Evolutionary conservation across 2,113 vertebrate genomes (phyloP).

Genomic region (Callorhinus ursinus): DNA sequence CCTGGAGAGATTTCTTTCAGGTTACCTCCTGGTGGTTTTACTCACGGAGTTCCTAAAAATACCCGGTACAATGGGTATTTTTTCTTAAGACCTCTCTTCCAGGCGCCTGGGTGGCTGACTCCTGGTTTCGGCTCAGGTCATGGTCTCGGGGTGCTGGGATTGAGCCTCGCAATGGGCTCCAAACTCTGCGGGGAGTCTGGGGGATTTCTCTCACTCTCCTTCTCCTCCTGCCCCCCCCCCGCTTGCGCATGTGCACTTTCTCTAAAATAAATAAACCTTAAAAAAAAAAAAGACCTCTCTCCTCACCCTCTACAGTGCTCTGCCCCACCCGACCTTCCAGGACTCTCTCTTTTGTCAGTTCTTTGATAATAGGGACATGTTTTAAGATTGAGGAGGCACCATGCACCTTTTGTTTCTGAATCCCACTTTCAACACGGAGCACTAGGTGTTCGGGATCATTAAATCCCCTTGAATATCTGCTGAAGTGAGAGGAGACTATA

Average conservation of each 20-base stretch:
- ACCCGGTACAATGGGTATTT: rapidly evolving
- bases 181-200: not conserved
- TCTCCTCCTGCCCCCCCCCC: not conserved
- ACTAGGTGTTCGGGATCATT: not conserved
- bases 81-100: not conserved
- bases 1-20: not conserved
- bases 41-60: not conserved
- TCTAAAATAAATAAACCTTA: not conserved
- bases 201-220: not conserved
- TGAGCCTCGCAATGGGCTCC: not conserved
- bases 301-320: rapidly evolving
- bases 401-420: not conserved
- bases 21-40: not conserved
- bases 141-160: not conserved
- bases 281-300: not conserved
- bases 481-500: not conserved
- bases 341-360: not conserved
- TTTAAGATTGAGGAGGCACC: not conserved
- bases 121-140: not conserved
- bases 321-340: rapidly evolving
- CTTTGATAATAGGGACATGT: not conserved
- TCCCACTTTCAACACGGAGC: not conserved
- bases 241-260: not conserved
- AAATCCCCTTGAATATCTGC: not conserved
- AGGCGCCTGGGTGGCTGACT: not conserved